Evolutionary conservation across 2,113 vertebrate genomes (phyloP), one percentile per base, ranked within the genome.

Genomic region (Cavia aperea): DNA sequence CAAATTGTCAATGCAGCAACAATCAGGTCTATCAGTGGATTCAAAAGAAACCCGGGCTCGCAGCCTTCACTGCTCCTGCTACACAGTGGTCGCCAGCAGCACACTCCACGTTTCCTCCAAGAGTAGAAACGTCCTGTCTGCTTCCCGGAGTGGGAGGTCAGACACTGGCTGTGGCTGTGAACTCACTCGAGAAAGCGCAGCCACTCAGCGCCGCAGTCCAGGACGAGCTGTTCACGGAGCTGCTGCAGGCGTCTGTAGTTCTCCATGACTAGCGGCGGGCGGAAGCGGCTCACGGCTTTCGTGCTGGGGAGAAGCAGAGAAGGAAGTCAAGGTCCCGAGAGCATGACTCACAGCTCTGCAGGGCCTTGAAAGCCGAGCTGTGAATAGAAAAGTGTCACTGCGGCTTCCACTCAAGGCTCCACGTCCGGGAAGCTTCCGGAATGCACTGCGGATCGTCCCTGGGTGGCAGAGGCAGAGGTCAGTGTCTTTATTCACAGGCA

Each of bases 221-320:
- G 98, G 96, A 98, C 98, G 88, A 99, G 98, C 97, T 99, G 98
- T 97, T 99, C 99, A 56, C 98, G 98, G 90, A 99, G 98, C 97
- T 98, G 99, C 97, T 98, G 98, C 97, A 99, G 98, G 91, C 94
- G 97, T 92, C 97, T 96, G 97, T 98, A 98, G 97, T 97, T 97
- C 95, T 99, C 98, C 39, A 98, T 98, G 92, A 99, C 94, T 95
- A 99, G 98, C 36, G 99, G 98, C 94, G 99, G 97, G 96, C 99
- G 99, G 98, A 98, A 99, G 96, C 99, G 98, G 96, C 98, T 97
- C 94, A 99, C 98, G 51, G 98, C 96, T 95, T 99, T 99, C 94
- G 99, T 99, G 95, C 99, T 99, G 46, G 43, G 96, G 94, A 92
- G 31, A 95, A 95, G 93, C 81, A 96, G 70, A 97, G 96, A 95